Conservation (phyloP, 2,113 vertebrate species). For the Pogonocichla stellata region DNA sequence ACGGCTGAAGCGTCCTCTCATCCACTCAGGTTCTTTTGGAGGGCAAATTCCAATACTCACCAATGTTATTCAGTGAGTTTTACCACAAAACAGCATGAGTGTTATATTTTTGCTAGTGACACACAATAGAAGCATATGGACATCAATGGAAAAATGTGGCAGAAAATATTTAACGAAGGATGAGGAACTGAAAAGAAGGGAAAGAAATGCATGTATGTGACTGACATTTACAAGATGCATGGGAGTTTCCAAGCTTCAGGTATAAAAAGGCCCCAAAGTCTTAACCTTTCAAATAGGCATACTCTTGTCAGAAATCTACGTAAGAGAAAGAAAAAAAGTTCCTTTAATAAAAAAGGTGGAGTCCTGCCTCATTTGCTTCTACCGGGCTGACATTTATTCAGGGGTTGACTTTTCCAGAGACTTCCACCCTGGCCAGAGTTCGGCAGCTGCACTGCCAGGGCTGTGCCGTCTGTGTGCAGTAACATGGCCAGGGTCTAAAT, state of each 20-base stretch:
- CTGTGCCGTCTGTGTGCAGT: background rate
- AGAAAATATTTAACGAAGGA: constrained; percentile 1
- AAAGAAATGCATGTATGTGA: background rate
- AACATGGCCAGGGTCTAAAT: rapidly evolving
- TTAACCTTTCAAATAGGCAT: constrained; percentile 14
- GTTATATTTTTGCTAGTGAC: constrained; percentile 54
- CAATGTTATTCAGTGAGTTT: background rate
- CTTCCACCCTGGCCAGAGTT: background rate
- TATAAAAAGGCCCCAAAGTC: background rate
- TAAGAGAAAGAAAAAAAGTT: background rate
- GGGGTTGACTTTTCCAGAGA: background rate
- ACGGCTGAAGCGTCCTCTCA: background rate
- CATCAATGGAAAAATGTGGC: background rate
- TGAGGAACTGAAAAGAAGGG: background rate
- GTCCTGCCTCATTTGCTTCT: background rate
- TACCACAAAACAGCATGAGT: constrained; percentile 18
- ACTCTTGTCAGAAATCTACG: background rate
- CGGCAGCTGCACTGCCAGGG: background rate
- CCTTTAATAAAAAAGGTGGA: background rate
- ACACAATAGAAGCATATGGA: constrained; percentile 17
- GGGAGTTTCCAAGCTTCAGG: constrained; percentile 18
- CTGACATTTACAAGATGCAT: background rate
- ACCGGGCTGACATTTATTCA: background rate
- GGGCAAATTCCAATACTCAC: background rate
- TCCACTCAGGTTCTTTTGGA: background rate